Base-by-base conservation (phyloP, 2,888 invertebrate genomes). In the Tetropium fuscum region DNA sequence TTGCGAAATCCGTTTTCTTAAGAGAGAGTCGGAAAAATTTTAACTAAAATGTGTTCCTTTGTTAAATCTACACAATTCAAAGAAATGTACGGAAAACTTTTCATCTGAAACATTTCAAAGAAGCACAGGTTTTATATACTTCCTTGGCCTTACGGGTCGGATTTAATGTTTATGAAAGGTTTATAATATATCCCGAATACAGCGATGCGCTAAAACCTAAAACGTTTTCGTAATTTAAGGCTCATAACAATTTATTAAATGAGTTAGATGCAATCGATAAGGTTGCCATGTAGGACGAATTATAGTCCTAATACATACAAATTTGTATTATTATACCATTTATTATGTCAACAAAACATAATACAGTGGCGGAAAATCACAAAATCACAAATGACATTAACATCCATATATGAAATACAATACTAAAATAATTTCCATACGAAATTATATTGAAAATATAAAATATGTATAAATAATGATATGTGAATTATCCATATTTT, bases 111-210 rank as follows among this genome's bases (percentile, higher is more conserved):
- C 4, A 10, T 25, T 25, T 25, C 11, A 44, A 44, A 22, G 44
- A 44, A 8, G n/a, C 4, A 15, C 44, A 44, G 25, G 27, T 44
- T 44, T 44, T 44, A 8, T 20, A 27, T 44, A 44, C 7, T 25
- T 22, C 27, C 10, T 3, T 1, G 41, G 11, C 13, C 44, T 6
- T 11, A 25, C 13, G 13, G 6, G 19, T 41, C n/a, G n/a, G 10
- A 16, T 44, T 44, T 44, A 44, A 44, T 44, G 22, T 25, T 44
- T 44, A 13, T 44, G 22, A 44, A 44, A 44, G 44, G 44, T 44
- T 27, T 27, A 22, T 25, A 19, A 44, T 13, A 25, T n/a, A n/a
- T n/a, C 15, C 11, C 15, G 15, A 44, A 25, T 6, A 25, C 27
- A n/a, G n/a, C n/a, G n/a, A n/a, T 4, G 27, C 22, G 2, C n/a